Percentiles rank a stretch among this genome's conserved stretches.
phyloP scores from a whole-genome alignment of 2,797 vertebrate species.

The Danio kyathit region DNA sequence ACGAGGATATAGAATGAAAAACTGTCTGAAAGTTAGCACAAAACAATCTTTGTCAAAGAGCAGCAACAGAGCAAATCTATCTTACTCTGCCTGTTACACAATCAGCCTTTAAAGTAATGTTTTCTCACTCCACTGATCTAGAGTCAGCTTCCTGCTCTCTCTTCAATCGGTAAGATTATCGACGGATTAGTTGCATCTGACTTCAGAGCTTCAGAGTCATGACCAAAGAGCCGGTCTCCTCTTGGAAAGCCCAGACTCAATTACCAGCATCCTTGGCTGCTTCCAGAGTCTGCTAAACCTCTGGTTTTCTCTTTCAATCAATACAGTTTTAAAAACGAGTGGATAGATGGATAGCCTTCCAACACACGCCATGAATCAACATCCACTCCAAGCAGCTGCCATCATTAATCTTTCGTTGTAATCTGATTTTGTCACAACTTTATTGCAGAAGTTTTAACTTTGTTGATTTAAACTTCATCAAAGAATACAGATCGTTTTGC shows the following conservation, averaged over 20 bases:
- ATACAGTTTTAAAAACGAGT: conserved; percentile 34
- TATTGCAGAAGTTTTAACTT: conserved; percentile 38
- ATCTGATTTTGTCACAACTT: conserved; percentile 22
- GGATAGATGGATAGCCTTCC: conserved; percentile 29
- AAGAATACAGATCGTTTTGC: conserved; percentile 9
- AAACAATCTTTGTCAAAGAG: not conserved
- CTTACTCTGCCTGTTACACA: not conserved
- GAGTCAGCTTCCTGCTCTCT: conserved; percentile 17
- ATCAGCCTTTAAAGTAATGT: not conserved
- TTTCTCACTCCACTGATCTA: conserved; percentile 33
- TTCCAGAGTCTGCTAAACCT: conserved; percentile 29
- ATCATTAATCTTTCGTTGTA: conserved; percentile 31
- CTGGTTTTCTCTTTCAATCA: conserved; percentile 49
- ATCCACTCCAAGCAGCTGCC: not conserved
- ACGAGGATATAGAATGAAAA: not conserved
- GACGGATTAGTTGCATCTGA: conserved; percentile 33
- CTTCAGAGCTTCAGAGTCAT: conserved; percentile 12
- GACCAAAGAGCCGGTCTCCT: conserved; percentile 24
- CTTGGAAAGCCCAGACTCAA: conserved; percentile 35
- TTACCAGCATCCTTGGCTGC: conserved; percentile 32
- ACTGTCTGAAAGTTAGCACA: not conserved
- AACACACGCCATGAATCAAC: conserved; percentile 21
- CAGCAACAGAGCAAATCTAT: not conserved
- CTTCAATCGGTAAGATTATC: conserved; percentile 12
- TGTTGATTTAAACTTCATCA: not conserved